Percentiles rank a stretch among this genome's conserved stretches.
phyloP scores from a whole-genome alignment of 2,113 vertebrate genomes.

The Melanerpes aurifrons region DNA sequence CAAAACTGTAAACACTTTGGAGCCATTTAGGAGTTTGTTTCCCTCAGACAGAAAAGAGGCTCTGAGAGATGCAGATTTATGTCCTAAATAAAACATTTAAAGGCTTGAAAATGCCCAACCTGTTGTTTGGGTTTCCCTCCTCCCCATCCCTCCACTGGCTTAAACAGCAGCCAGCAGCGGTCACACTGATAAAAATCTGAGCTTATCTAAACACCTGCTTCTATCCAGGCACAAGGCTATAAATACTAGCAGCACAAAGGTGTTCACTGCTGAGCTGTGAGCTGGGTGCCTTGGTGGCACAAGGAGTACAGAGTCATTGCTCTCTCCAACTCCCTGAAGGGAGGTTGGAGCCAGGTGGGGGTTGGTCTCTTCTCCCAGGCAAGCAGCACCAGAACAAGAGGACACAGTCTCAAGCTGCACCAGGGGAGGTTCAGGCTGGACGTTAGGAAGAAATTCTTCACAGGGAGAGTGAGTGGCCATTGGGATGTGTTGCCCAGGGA shows the following conservation, averaged over 20 bases:
- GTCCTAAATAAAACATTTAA: not conserved
- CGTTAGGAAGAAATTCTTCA: too few species aligned
- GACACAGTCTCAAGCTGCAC: too few species aligned
- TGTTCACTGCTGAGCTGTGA: not conserved
- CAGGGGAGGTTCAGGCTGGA: too few species aligned
- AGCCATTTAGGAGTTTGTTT: not conserved
- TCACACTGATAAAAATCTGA: not conserved
- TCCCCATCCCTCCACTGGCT: not conserved
- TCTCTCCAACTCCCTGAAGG: too few species aligned
- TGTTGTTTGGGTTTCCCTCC: not conserved
- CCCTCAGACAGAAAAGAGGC: not conserved
- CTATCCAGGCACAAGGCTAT: not conserved
- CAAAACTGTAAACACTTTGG: not conserved
- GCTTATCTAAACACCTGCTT: not conserved
- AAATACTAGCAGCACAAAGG: not conserved
- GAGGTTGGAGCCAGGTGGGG: too few species aligned
- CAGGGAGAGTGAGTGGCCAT: too few species aligned
- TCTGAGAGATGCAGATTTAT: not conserved
- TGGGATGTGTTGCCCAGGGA: too few species aligned
- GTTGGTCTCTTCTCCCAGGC: too few species aligned
- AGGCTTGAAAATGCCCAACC: not conserved
- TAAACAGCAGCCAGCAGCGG: not conserved
- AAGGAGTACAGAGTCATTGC: not conserved
- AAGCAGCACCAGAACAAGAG: too few species aligned
- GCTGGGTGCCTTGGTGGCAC: not conserved